Base-by-base conservation (phyloP, 2,797 vertebrate species). In the Apodemus agrarius region DNA sequence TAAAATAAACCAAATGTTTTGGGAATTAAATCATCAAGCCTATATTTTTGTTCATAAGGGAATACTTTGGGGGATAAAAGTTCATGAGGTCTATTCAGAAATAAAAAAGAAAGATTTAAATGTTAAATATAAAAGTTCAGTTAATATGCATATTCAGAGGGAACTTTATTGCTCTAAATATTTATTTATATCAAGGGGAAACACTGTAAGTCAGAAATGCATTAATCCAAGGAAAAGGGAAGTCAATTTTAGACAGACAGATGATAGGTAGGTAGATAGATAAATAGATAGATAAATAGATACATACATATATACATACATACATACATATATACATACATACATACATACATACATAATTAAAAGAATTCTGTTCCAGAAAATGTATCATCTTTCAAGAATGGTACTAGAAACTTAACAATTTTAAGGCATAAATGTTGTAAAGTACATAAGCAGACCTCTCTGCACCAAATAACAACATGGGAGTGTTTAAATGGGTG, bases 21-120 rank as follows among this genome's bases (percentile, higher is more conserved):
- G 93, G 67, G 29, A 76, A 72, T 93, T 81, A 86, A 79, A 86
- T 82, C 3, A 26, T n/a, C 8, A 24, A 49, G 19, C 31, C 19
- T 52, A 46, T 90, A 46, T 52, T 81, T 76, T 93, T 89, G 34
- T 86, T 29, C 31, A 81, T 6, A n/a, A 24, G 37, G 26, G 82
- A 72, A 85, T 76, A 81, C 37, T 89, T 54, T 91, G 31, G 59
- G 59, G 31, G 85, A 91, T 89, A 54, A 90, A 92, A 91, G n/a
- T 63, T 61, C 24, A 16, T 37, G 46, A 31, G 22, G 16, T 84
- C 49, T 69, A 81, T 91, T n/a, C 88, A 92, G 43, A 85, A 91
- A 85, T 81, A 26, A 75, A 22, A 59, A 34, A 40, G 22, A 52
- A 61, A 85, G 78, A 65, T 26, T 76, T 19, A 85, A 83, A 59